phyloP scores from a whole-genome alignment of 2,888 invertebrate genomes.

The Didymodactylos carnosus region DNA sequence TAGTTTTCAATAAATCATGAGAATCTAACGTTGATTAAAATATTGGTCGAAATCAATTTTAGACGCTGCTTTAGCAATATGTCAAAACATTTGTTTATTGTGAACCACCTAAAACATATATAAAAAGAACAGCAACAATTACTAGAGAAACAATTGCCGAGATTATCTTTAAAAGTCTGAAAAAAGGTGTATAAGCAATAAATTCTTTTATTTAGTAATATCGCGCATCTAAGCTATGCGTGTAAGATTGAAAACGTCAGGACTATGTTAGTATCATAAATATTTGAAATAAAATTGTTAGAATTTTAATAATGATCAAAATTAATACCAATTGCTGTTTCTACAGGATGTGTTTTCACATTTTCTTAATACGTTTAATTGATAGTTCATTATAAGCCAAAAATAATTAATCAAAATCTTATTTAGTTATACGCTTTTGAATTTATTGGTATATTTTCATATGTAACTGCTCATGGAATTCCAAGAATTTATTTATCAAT shows the following conservation, averaged over 20 bases:
- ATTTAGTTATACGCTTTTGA: constrained; percentile 66
- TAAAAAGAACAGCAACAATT: no score
- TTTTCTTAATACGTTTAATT: constrained; percentile 68
- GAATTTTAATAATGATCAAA: constrained; percentile 78
- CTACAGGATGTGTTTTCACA: constrained; percentile 79
- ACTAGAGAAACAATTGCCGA: no score
- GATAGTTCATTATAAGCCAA: constrained; percentile 83
- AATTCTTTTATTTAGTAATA: no score
- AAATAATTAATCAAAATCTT: constrained; percentile 72
- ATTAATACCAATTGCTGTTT: constrained; percentile 64
- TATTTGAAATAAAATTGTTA: constrained; percentile 84
- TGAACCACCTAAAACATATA: no score
- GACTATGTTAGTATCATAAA: constrained; percentile 94
- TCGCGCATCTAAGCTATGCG: no score
- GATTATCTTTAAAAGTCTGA: no score
- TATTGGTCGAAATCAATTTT: constrained; percentile 77
- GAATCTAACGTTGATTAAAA: constrained; percentile 83
- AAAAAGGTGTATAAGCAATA: no score
- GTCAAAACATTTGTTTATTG: constrained; percentile 54
- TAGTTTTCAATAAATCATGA: constrained; percentile 91
- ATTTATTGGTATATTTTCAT: constrained; percentile 79
- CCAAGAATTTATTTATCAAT: constrained; percentile 83
- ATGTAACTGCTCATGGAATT: constrained; percentile 70
- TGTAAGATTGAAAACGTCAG: constrained; percentile 93
- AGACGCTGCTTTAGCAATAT: constrained; percentile 86